Evolutionary conservation across 2,113 vertebrate species (phyloP), one percentile per base, ranked within the genome.

Genomic region (Salvelinus fontinalis): DNA sequence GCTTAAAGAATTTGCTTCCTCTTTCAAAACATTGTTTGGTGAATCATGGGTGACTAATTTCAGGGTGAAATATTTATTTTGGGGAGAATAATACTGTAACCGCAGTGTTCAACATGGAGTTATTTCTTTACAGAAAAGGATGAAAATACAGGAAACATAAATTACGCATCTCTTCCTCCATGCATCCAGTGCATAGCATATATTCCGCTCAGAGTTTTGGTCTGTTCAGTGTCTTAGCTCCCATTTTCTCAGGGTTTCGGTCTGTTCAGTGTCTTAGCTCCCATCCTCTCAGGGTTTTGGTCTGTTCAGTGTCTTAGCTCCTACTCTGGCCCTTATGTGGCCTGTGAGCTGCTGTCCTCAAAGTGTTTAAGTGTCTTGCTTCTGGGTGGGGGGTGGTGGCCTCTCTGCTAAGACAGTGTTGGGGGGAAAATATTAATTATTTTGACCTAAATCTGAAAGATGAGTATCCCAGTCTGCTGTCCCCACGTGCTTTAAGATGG

Each of bases 321-420:
- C 39, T 44, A 44, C 9, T 9, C 39, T 44, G 39, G 39, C 39
- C 64, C 24, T 24, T 13, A 26, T 66, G 64, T 62, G n/a, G 59
- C 59, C n/a, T 22, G n/a, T 62, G 59, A n/a, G 59, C 20, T 62
- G 20, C n/a, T 22, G 59, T 24, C 59, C 39, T 44, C 39, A 20
- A 34, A 34, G 64, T 66, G 64, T 71, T 24, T 69, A 34, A 29
- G 67, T 18, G 7, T 72, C 34, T 72, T 48, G 13, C 12, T 72
- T n/a, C 12, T 66, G 12, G 26, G 64, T 9, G 24, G 22, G 64
- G 62, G 26, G 5, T 16, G 5, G 16, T 34, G 24, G 70, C 67
- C 60, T 89, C 88, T 16, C 51, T 75, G 85, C 90, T n/a, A 97
- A 89, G 18, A 87, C 92, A 1, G 92, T 94, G 86, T 97, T 95